Evolutionary conservation across 1,140 invertebrate genomes (phyloP).

Genomic region (Delia radicum): DNA sequence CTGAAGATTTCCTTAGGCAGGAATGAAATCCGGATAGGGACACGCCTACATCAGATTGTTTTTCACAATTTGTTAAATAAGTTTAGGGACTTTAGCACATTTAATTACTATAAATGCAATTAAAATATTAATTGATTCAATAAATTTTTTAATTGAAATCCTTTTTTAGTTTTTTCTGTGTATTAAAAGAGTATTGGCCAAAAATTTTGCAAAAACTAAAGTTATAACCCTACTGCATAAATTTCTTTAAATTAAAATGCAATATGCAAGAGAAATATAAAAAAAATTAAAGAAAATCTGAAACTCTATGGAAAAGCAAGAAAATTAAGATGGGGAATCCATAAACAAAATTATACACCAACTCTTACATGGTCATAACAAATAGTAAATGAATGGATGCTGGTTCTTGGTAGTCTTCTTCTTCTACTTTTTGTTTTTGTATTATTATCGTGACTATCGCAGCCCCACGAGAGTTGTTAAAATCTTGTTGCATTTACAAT

Average conservation of each 20-base stretch:
- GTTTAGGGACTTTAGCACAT: no score
- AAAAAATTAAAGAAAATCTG: neutral
- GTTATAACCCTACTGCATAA: no score
- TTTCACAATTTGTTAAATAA: no score
- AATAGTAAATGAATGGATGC: neutral
- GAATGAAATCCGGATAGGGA: no score
- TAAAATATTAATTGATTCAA: no score
- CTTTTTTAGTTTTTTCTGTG: no score
- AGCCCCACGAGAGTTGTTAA: conserved; percentile 13
- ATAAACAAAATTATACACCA: neutral
- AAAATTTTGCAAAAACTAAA: no score
- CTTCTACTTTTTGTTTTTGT: neutral
- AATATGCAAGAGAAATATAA: neutral
- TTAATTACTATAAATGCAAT: no score
- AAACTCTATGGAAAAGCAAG: neutral
- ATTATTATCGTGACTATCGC: neutral
- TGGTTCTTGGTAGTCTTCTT: neutral
- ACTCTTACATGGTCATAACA: neutral
- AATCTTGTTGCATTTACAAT: conserved; percentile 8
- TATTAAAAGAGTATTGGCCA: no score
- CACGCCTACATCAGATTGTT: no score
- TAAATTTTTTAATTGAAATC: no score
- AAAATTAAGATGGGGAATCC: neutral
- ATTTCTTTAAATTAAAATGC: neutral
- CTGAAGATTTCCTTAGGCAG: no score